Conservation (phyloP, 1,140 invertebrate species). For the Zaprionus nigranus region DNA sequence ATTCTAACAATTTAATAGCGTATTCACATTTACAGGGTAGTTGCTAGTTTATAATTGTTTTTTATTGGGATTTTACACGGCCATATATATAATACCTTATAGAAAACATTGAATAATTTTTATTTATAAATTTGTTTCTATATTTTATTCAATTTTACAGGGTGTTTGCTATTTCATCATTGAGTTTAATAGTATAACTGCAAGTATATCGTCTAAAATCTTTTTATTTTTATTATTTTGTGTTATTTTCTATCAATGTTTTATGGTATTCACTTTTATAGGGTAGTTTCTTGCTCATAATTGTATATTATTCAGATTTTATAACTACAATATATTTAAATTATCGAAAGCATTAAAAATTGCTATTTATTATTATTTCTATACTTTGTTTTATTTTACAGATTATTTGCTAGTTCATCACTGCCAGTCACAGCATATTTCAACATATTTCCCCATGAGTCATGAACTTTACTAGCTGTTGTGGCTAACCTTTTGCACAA, state of each 20-base stretch:
- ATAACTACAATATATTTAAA: background rate
- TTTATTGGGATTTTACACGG: background rate
- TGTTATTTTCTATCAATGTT: background rate
- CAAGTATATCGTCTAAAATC: no score
- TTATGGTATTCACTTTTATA: background rate
- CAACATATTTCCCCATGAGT: slow-evolving; percentile 10
- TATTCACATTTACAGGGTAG: slow-evolving; percentile 7
- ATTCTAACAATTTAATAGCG: background rate
- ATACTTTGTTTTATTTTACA: background rate
- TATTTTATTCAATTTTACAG: background rate
- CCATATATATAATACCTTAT: background rate
- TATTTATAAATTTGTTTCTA: background rate
- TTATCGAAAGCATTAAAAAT: background rate
- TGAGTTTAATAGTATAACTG: no score
- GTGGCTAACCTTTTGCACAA: slow-evolving; percentile 29
- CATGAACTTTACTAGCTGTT: slow-evolving; percentile 25
- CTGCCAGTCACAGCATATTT: background rate
- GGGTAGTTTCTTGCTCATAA: slow-evolving; percentile 1
- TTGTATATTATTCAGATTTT: background rate
- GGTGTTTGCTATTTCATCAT: background rate
- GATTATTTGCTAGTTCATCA: slow-evolving; percentile 7
- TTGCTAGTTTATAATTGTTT: background rate
- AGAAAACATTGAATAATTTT: background rate
- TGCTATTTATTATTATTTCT: background rate
- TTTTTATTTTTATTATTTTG: background rate